phyloP scores from a whole-genome alignment of 2,113 vertebrate genomes.

The Poeciliopsis turrubarensis region DNA sequence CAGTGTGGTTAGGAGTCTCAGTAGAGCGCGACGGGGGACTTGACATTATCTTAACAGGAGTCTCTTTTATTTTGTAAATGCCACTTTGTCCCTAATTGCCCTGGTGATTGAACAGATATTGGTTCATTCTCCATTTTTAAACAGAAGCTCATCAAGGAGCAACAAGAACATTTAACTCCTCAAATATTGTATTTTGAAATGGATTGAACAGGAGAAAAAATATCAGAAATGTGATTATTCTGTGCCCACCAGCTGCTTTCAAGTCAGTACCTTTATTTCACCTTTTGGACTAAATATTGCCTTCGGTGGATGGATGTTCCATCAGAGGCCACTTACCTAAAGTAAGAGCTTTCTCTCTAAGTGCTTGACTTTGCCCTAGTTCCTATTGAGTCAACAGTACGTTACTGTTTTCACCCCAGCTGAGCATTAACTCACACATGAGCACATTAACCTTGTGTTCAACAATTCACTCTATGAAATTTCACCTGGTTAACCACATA shows the following conservation, averaged over 20 bases:
- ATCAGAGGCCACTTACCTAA: slow-evolving; percentile 24
- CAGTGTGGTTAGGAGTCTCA: not conserved
- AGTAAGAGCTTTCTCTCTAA: slow-evolving; percentile 30
- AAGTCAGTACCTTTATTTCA: slow-evolving; percentile 32
- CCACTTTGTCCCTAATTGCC: slow-evolving; percentile 7
- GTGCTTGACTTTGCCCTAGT: not conserved
- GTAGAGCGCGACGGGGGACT: not conserved
- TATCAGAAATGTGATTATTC: slow-evolving; percentile 17
- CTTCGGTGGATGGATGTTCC: slow-evolving; percentile 6
- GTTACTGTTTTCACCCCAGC: not conserved
- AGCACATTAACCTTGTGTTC: not conserved
- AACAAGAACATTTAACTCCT: slow-evolving; percentile 25
- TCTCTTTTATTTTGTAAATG: slow-evolving; percentile 15
- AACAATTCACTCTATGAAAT: slow-evolving; percentile 17
- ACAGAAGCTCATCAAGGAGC: slow-evolving; percentile 13
- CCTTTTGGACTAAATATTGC: slow-evolving; percentile 26
- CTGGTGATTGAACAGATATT: not conserved
- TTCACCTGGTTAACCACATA: not conserved
- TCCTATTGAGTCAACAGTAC: slow-evolving; percentile 5
- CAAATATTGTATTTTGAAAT: not conserved
- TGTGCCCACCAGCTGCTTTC: slow-evolving; percentile 26
- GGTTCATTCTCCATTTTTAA: slow-evolving; percentile 13
- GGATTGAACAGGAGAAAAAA: slow-evolving; percentile 19
- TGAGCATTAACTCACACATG: too few relatives aligned
- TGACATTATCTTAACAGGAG: slow-evolving; percentile 19